Conservation (phyloP, 1,140 invertebrate genomes). For the Drosophila repletoides region DNA sequence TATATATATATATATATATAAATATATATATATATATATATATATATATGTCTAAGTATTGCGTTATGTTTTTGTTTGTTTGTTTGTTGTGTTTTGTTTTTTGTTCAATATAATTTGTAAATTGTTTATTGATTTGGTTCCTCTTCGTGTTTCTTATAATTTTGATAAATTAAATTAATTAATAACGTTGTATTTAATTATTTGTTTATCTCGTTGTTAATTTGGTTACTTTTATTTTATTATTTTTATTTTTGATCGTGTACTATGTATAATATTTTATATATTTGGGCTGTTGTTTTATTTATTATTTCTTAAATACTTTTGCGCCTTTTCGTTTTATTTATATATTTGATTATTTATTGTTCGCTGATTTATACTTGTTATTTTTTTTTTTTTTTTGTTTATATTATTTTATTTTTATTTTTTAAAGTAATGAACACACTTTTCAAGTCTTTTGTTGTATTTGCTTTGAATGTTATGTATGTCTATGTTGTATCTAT, state of each 20-base stretch:
- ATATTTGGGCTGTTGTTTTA: slow-evolving; percentile 14
- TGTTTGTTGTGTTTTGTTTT: too few relatives aligned
- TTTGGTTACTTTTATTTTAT: slow-evolving; percentile 14
- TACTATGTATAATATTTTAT: slow-evolving; percentile 9
- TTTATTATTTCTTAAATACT: slow-evolving; percentile 7
- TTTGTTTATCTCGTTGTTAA: slow-evolving; percentile 37
- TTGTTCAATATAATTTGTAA: slow-evolving; percentile 42
- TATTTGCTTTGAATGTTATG: slow-evolving; percentile 41
- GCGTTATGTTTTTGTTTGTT: too few relatives aligned
- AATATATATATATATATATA: slow-evolving; percentile 4
- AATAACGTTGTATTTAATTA: slow-evolving; percentile 28
- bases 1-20: slow-evolving; percentile 17
- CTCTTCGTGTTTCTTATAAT: slow-evolving; percentile 5
- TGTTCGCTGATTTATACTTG: slow-evolving; percentile 16
- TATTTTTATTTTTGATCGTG: slow-evolving; percentile 39
- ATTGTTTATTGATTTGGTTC: slow-evolving; percentile 41
- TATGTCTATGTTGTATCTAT: slow-evolving; percentile 32
- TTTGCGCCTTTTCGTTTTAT: slow-evolving; percentile 18
- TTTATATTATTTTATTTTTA: slow-evolving; percentile 17
- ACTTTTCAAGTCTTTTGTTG: slow-evolving; percentile 71
- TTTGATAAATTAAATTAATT: slow-evolving; percentile 16
- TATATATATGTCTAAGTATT: slow-evolving; percentile 42
- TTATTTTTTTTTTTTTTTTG: slow-evolving; percentile 25
- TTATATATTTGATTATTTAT: slow-evolving; percentile 22
- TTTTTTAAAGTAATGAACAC: slow-evolving; percentile 77